Percentiles rank a stretch among this genome's conserved stretches.
These are phyloP conservation scores for Diadumene lineata DNA, from an alignment of 92 coral and sea anemone species.

Conservation along the genomic window DNA sequence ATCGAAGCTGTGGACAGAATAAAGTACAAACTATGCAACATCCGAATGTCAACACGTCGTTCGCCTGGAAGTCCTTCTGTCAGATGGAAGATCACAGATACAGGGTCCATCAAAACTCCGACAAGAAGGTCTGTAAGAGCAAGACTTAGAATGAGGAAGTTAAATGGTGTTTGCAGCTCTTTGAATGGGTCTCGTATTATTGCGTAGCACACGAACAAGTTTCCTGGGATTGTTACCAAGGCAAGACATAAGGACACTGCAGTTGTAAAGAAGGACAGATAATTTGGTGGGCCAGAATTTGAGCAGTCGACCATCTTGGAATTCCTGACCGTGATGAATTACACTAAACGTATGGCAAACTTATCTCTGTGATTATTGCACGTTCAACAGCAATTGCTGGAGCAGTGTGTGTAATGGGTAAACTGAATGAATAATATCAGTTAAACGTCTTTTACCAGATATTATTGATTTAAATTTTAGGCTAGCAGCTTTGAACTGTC, in stretches of 20 bases:
- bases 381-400: no score
- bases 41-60: conserved; percentile 51
- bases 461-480: no score
- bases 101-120: conserved; percentile 77
- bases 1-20: conserved; percentile 82
- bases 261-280: conserved; percentile 71
- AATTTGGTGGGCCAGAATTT: conserved; percentile 37
- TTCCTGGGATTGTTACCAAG: conserved; percentile 79
- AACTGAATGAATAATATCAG: no score
- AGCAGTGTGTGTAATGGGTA: no score
- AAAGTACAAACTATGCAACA: conserved; percentile 66
- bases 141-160: conserved; percentile 71
- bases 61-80: conserved; percentile 58
- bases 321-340: no score
- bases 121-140: conserved; percentile 83
- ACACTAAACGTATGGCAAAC: no score
- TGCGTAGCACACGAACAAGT: conserved; percentile 75
- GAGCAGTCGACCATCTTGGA: neutral
- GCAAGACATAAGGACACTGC: conserved; percentile 58
- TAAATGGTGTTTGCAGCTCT: conserved; percentile 80
- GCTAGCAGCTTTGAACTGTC: no score
- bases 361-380: no score
- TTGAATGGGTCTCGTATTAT: conserved; percentile 77
- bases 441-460: no score
- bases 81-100: conserved; percentile 69